Evolutionary conservation across 2,888 invertebrate species (phyloP).

Genomic region (Stomorhina lunata): DNA sequence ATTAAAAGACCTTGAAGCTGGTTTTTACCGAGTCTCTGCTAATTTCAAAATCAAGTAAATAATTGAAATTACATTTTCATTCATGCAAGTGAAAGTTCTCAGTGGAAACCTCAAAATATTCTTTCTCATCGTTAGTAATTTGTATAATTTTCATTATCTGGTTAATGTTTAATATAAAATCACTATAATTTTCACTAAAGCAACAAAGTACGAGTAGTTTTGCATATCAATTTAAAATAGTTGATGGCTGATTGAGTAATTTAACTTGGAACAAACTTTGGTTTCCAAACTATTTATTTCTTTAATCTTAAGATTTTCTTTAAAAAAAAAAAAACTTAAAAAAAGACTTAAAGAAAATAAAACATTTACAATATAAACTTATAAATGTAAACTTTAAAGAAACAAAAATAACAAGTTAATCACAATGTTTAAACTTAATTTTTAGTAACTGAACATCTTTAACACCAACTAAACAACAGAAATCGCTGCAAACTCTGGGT

Average conservation of each 20-base stretch:
- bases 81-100: constrained; percentile 61
- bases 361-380: too few species aligned
- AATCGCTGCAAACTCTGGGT: not conserved
- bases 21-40: constrained; percentile 15
- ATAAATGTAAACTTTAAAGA: too few species aligned
- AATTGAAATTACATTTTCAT: constrained; percentile 38
- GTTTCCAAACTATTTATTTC: constrained; percentile 1
- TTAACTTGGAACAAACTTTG: constrained; percentile 27
- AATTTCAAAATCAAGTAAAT: constrained; percentile 27
- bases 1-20: constrained; percentile 60
- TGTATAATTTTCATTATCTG: constrained; percentile 54
- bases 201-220: constrained; percentile 16
- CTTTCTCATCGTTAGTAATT: constrained; percentile 53
- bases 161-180: constrained; percentile 55
- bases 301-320: too few species aligned
- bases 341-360: not conserved
- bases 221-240: constrained; percentile 28
- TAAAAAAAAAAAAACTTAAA: not conserved
- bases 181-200: constrained; percentile 55
- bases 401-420: constrained; percentile 57
- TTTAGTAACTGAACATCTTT: constrained; percentile 60
- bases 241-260: constrained; percentile 62
- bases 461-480: constrained; percentile 47
- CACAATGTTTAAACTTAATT: constrained; percentile 61
- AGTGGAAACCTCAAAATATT: constrained; percentile 24